phyloP scores from a whole-genome alignment of 2,113 vertebrate species.

The Silurus meridionalis region DNA sequence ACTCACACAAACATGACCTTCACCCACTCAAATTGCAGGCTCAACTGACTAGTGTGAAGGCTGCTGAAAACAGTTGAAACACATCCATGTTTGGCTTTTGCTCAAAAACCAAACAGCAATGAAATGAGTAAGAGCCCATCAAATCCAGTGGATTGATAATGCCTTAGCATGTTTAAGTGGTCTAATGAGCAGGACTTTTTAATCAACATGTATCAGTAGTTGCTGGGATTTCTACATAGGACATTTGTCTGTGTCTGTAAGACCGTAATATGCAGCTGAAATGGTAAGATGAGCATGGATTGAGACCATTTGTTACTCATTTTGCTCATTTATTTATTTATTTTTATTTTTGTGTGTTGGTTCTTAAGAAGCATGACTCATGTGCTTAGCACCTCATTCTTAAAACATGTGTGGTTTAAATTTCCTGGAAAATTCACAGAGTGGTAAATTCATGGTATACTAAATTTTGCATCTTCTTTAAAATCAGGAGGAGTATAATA shows the following conservation, averaged over 20 bases:
- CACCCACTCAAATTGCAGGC: slow-evolving; percentile 1
- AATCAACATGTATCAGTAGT: neutral
- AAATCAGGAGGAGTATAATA: neutral
- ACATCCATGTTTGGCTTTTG: neutral
- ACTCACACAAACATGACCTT: slow-evolving; percentile 1
- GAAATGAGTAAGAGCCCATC: neutral
- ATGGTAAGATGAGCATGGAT: neutral
- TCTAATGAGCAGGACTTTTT: neutral
- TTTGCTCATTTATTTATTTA: neutral
- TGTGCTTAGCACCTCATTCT: neutral
- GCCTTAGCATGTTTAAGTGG: neutral
- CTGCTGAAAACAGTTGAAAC: slow-evolving; percentile 1
- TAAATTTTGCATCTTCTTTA: neutral
- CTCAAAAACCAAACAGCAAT: neutral
- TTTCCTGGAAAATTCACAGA: neutral
- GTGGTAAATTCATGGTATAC: neutral
- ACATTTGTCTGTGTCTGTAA: neutral
- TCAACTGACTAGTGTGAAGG: slow-evolving; percentile 1
- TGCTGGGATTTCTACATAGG: neutral
- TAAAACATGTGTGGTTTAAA: slow-evolving; percentile 19
- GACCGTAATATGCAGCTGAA: neutral
- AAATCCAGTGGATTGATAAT: neutral
- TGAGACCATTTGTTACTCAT: neutral
- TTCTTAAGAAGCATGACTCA: neutral
- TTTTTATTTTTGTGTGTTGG: neutral